Conservation (phyloP, 1,140 invertebrate species). For the Orius insidiosus region DNA sequence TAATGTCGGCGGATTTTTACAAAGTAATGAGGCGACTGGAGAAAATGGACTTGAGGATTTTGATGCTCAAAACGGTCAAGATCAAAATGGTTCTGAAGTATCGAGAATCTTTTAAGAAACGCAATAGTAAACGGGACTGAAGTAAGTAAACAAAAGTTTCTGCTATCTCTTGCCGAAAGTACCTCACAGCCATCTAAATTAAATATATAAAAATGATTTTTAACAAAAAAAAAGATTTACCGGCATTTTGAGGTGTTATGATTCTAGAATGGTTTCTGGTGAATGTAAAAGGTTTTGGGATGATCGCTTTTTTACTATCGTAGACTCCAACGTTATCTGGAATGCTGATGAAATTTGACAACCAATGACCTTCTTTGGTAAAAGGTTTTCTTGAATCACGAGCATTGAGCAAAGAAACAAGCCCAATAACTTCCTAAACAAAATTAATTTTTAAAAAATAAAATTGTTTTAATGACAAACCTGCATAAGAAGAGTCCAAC, state of each 20-base stretch:
- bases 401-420: not conserved
- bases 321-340: too few relatives aligned
- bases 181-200: conserved; percentile 34
- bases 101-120: conserved; percentile 72
- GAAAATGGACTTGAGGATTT: conserved; percentile 49
- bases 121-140: conserved; percentile 80
- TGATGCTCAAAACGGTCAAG: conserved; percentile 57
- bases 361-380: conserved; percentile 10
- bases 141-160: not conserved
- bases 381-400: conserved; percentile 2
- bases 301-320: not conserved
- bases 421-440: not conserved
- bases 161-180: not conserved
- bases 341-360: conserved; percentile 1
- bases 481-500: not conserved
- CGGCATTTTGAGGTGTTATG: not conserved
- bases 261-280: not conserved
- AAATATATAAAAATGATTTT: conserved; percentile 13
- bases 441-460: too few relatives aligned
- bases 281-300: not conserved
- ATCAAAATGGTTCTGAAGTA: conserved; percentile 58
- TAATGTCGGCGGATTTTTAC: conserved; percentile 75
- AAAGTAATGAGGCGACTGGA: conserved; percentile 56
- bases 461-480: too few relatives aligned
- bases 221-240: conserved; percentile 4